Evolutionary conservation across 2,797 vertebrate genomes (phyloP).

Genomic region (Gorsachius magnificus): DNA sequence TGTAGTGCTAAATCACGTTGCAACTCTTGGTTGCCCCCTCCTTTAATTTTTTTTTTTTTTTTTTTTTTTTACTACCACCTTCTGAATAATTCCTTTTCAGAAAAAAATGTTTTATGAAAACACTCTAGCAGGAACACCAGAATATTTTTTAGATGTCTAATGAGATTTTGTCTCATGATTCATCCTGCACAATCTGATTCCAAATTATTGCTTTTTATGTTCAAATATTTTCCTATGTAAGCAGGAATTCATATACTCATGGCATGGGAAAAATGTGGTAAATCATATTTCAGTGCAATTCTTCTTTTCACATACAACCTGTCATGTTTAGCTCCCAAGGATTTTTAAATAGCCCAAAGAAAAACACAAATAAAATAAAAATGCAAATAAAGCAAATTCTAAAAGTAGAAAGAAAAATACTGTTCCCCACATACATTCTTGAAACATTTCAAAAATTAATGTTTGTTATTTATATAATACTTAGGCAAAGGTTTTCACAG

Average conservation of each 20-base stretch:
- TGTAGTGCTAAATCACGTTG: neutral
- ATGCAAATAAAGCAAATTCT: constrained; percentile 34
- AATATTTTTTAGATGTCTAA: constrained; percentile 41
- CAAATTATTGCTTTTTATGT: constrained; percentile 59
- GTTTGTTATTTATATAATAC: neutral
- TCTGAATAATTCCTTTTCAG: constrained; percentile 38
- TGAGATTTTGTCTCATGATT: constrained; percentile 58
- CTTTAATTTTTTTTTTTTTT: neutral
- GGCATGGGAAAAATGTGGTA: constrained; percentile 51
- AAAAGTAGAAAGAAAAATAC: constrained; percentile 38
- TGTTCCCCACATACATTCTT: neutral
- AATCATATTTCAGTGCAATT: constrained; percentile 51
- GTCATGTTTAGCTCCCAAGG: constrained; percentile 39
- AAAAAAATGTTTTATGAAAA: constrained; percentile 57
- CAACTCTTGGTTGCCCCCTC: neutral
- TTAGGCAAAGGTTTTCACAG: neutral
- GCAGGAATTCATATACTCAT: constrained; percentile 48
- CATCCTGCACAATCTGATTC: constrained; percentile 49
- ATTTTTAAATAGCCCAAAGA: constrained; percentile 47
- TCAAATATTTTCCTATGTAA: constrained; percentile 68
- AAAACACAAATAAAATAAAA: constrained; percentile 53
- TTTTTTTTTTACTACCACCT: neutral
- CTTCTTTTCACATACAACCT: constrained; percentile 22
- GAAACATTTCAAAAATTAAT: neutral
- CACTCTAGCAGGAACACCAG: constrained; percentile 28